Conservation (phyloP, 2,888 invertebrate species). For the Mantis religiosa region DNA sequence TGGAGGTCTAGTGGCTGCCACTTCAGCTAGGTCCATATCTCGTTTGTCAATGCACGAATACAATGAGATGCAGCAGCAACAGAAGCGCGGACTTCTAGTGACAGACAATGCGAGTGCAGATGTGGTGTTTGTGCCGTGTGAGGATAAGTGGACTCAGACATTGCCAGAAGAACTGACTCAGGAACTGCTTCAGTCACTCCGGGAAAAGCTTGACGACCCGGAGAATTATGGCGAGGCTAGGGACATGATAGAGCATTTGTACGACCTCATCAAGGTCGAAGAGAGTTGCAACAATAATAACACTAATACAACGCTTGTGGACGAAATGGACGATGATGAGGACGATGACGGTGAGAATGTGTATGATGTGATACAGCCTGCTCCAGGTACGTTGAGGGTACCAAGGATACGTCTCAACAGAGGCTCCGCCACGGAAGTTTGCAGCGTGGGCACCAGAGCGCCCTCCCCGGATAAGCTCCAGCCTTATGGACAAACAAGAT, state of each 20-base stretch:
- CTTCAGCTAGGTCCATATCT: constrained; percentile 58
- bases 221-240: constrained; percentile 68
- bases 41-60: constrained; percentile 59
- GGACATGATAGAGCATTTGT: constrained; percentile 72
- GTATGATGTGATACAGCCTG: constrained; percentile 50
- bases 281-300: constrained; percentile 59
- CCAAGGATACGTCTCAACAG: constrained; percentile 24
- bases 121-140: constrained; percentile 44
- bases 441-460: constrained; percentile 53
- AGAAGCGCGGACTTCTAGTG: constrained; percentile 9
- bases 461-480: constrained; percentile 57
- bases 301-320: constrained; percentile 41
- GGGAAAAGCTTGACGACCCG: constrained; percentile 66
- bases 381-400: neutral
- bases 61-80: constrained; percentile 53
- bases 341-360: constrained; percentile 53
- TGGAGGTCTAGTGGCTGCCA: constrained; percentile 34
- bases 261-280: constrained; percentile 68
- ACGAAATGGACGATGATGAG: constrained; percentile 32
- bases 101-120: constrained; percentile 32
- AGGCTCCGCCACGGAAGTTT: constrained; percentile 33
- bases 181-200: constrained; percentile 64
- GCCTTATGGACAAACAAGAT: constrained; percentile 46
- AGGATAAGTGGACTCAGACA: constrained; percentile 65
- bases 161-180: constrained; percentile 71